Evolutionary conservation across 64 coral and sea anemone species (phyloP).

Genomic region (Stylophora pistillata): DNA sequence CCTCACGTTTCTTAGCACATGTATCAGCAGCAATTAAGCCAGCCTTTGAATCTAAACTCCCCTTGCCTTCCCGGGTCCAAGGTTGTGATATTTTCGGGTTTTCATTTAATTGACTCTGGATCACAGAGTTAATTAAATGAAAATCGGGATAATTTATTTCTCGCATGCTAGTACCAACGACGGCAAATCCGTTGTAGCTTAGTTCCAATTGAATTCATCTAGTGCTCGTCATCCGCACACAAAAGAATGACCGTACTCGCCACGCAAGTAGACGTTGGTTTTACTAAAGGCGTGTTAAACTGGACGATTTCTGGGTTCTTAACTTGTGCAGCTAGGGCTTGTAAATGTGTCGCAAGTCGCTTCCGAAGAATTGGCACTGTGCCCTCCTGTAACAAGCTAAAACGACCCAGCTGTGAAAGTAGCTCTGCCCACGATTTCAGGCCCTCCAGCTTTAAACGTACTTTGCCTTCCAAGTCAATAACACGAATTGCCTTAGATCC

Average conservation of each 20-base stretch:
- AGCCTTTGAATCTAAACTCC: too few relatives aligned
- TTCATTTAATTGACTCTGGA: too few relatives aligned
- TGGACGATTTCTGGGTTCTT: background rate
- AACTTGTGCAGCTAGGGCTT: background rate
- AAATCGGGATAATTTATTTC: too few relatives aligned
- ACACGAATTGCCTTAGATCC: background rate
- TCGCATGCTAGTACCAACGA: conserved; percentile 38
- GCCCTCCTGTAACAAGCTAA: conserved; percentile 20
- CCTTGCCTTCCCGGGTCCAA: too few relatives aligned
- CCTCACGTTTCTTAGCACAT: too few relatives aligned
- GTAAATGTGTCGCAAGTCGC: conserved; percentile 15
- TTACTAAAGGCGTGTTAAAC: background rate
- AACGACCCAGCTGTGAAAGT: background rate
- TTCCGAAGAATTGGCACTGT: conserved; percentile 36
- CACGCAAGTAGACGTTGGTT: conserved; percentile 14
- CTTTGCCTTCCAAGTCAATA: conserved; percentile 8
- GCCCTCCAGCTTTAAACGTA: background rate
- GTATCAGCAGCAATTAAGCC: too few relatives aligned
- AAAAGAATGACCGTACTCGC: conserved; percentile 21
- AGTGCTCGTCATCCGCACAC: conserved; percentile 22
- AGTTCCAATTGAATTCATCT: conserved; percentile 27
- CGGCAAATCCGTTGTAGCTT: too few relatives aligned
- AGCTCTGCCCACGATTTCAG: conserved; percentile 14
- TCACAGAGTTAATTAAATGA: too few relatives aligned
- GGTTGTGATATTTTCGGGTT: too few relatives aligned